Base-by-base conservation (phyloP, 53 echinoderm and acorn worm species). In the Pentamera pediparva region DNA sequence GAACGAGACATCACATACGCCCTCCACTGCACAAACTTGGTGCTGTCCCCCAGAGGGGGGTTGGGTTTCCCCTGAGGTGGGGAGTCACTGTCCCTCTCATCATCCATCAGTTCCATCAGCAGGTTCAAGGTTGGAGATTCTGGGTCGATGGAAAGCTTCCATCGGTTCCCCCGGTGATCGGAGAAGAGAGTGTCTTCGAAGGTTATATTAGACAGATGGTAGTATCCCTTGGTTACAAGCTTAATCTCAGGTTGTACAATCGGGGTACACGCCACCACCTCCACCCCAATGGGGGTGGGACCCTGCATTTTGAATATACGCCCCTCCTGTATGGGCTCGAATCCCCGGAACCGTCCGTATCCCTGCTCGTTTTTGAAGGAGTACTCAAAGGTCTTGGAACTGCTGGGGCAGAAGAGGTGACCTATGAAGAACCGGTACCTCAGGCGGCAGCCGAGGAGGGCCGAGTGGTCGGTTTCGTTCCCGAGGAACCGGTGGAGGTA, bases 351-450 rank as follows among this genome's bases (percentile, higher is more conserved):
- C 35, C 87, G 55, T 6, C 93, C 93, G 60, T 93, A 93, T 17
- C 93, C 93, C 34, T 89, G 89, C 54, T 93, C 89, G 32, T 84
- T 86, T 72, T 85, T 89, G 84, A 93, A 93, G 45, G 89, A 89
- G 70, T 86, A 93, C 56, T 93, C 93, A 56, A 93, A 93, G 2
- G 93, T 86, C 62, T 89, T 89, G 20, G 89, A 89, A 71, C 89
- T 87, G 25, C 71, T 76, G 0, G 84, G 81, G 12, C 86, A 86
- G 15, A 89, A 89, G 34, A 86, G 77, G 38, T 81, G 79, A 3
- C 93, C 93, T 2, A 93, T 70, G 57, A 93, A 93, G 84, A 93
- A 93, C 10, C 93, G 84, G 45, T 86, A 93, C 30, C 93, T 83
- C n/a, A 93, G 82, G 24, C 93, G 76, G 69, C 93, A 93, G 48